Percentiles rank a stretch among this genome's conserved stretches.
phyloP scores from a whole-genome alignment of 2,113 vertebrate species.

The Python bivittatus region DNA sequence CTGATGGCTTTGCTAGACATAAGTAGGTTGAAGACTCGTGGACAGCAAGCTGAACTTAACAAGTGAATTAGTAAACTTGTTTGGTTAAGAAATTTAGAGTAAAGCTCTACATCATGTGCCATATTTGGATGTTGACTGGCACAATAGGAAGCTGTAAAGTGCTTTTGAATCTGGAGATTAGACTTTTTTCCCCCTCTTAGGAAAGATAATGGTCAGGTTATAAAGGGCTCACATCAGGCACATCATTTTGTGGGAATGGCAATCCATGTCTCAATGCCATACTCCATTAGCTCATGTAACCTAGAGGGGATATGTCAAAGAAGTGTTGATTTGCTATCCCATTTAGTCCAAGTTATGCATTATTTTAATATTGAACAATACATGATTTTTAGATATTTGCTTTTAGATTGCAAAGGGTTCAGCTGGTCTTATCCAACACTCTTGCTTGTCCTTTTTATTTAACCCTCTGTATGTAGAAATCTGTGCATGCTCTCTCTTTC shows the following conservation, averaged over 20 bases:
- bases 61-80: background rate
- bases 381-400: background rate
- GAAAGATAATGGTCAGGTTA: background rate
- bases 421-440: background rate
- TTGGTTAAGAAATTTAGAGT: background rate
- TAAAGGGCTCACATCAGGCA: background rate
- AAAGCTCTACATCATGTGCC: background rate
- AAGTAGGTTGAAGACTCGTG: background rate
- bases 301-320: background rate
- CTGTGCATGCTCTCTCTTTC: background rate
- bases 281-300: background rate
- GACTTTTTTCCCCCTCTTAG: background rate
- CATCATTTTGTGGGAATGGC: background rate
- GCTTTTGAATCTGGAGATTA: background rate
- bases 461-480: background rate
- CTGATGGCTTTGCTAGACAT: background rate
- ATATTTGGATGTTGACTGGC: background rate
- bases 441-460: background rate
- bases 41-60: background rate
- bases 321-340: background rate
- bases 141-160: background rate
- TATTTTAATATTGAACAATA: background rate
- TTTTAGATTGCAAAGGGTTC: background rate
- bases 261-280: background rate
- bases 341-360: background rate